Evolutionary conservation across 2,797 vertebrate species (phyloP), one percentile per base, ranked within the genome.

Genomic region (Neomorphus geoffroyi): DNA sequence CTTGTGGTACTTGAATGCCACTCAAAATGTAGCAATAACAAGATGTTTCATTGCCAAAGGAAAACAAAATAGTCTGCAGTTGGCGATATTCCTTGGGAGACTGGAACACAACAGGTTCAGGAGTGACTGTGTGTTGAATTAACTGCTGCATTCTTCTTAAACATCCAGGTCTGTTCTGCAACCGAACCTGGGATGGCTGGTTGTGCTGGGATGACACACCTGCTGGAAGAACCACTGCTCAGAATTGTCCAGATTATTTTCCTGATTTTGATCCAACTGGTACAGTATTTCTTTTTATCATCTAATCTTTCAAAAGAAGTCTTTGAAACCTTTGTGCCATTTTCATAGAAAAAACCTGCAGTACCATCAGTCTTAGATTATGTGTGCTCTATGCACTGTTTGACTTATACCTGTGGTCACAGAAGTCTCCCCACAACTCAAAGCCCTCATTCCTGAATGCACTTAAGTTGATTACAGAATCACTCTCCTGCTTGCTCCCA

Each of bases 161-260:
- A 94, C 77, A 39, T 19, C 60, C 93, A 99, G 99, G 98, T 72
- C 91, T 86, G 7, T 98, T 98, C 89, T 99, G 99, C 97, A 99
- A 98, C 91, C 98, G 99, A 8, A 99, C 99, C 2, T 99, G 99
- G 99, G 99, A 99, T 2, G 99, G 99, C 54, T 99, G 99, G 99
- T 86, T 99, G 64, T 99, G 99, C 96, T 99, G 99, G 99, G 99
- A 99, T 0, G 99, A 99, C 60, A 99, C 99, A 0, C 98, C 98
- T 2, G 98, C 98, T 8, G 99, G 99, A 79, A 98, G 96, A 1
- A 91, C 97, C 39, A 96, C 98, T 14, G 97, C 97, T 45, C 99
- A 99, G 94, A 98, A 98, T 95, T 99, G 99, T 80, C 99, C 99
- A 0, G 98, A 99, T 95, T 99, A 99, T 95, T 99, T 99, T 93